Conservation (phyloP, 2,888 invertebrate species). For the Vanessa cardui region DNA sequence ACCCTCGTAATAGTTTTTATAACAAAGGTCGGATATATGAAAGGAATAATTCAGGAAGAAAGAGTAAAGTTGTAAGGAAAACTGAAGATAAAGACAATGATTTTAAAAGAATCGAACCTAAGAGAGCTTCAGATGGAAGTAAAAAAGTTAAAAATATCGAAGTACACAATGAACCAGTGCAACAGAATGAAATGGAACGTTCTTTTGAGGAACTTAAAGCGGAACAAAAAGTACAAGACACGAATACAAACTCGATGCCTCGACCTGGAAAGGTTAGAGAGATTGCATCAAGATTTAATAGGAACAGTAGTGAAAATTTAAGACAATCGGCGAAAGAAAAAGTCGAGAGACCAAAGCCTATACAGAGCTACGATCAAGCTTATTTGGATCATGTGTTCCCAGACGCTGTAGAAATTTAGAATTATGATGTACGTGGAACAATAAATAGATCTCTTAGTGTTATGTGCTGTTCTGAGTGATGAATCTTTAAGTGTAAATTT, state of each 20-base stretch:
- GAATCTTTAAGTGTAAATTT: conserved; percentile 20
- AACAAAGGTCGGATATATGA: conserved; percentile 59
- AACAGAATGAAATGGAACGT: conserved; percentile 51
- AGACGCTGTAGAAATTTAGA: conserved; percentile 75
- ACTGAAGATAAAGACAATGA: conserved; percentile 43
- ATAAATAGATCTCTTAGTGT: conserved; percentile 48
- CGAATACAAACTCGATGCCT: conserved; percentile 58
- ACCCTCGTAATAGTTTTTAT: conserved; percentile 51
- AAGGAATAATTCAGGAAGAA: conserved; percentile 61
- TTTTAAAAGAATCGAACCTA: conserved; percentile 47
- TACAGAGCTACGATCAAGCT: conserved; percentile 83
- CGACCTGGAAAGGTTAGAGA: conserved; percentile 74
- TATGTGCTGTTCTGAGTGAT: conserved; percentile 39
- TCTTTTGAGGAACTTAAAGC: conserved; percentile 52
- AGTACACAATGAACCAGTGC: conserved; percentile 37
- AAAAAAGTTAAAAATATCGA: conserved; percentile 46
- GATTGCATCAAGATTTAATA: conserved; percentile 73
- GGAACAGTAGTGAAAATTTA: conserved; percentile 56
- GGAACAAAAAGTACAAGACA: conserved; percentile 41
- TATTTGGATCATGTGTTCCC: conserved; percentile 85
- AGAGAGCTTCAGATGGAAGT: conserved; percentile 57
- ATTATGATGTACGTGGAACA: conserved; percentile 43
- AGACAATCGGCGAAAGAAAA: conserved; percentile 54
- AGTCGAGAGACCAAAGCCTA: conserved; percentile 80
- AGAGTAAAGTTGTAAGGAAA: conserved; percentile 43